Percentiles rank a stretch among this genome's conserved stretches.
These are phyloP conservation scores for Montipora cactus DNA, from an alignment of 64 coral and sea anemone species.

Conservation along the genomic window DNA sequence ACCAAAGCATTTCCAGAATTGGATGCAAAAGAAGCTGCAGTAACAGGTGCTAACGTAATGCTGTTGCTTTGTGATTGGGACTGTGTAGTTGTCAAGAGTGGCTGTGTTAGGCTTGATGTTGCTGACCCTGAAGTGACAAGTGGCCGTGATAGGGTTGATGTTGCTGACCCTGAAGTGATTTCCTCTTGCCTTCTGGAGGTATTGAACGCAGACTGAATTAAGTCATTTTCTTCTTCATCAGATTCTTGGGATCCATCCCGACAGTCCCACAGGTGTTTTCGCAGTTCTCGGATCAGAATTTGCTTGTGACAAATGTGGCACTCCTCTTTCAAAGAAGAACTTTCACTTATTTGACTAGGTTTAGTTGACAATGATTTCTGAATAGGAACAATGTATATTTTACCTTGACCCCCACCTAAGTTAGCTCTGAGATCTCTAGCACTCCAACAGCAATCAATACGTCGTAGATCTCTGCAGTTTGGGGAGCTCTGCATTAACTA, in stretches of 20 bases:
- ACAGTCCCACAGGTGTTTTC: conserved; percentile 68
- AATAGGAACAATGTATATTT: conserved; percentile 58
- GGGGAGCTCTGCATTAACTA: no score
- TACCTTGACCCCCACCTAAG: conserved; percentile 61
- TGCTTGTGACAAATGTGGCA: conserved; percentile 56
- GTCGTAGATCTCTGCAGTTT: no score
- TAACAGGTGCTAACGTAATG: no score
- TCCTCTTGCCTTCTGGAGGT: background rate
- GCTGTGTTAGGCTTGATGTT: no score
- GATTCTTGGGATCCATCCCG: background rate
- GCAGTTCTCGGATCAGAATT: conserved; percentile 37
- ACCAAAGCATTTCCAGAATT: background rate
- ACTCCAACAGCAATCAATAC: conserved; percentile 48
- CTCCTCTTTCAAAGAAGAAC: conserved; percentile 25
- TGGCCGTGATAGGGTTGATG: no score
- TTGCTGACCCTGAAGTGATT: no score
- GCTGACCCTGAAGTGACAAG: no score
- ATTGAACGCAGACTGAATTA: background rate
- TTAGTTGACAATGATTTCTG: conserved; percentile 58
- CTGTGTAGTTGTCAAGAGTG: no score
- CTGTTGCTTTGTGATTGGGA: no score
- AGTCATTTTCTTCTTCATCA: background rate
- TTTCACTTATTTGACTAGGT: background rate
- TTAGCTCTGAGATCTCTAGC: conserved; percentile 45
- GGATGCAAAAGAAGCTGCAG: no score